phyloP scores from a whole-genome alignment of 1,140 invertebrate species.

The Drosophila jambulina region DNA sequence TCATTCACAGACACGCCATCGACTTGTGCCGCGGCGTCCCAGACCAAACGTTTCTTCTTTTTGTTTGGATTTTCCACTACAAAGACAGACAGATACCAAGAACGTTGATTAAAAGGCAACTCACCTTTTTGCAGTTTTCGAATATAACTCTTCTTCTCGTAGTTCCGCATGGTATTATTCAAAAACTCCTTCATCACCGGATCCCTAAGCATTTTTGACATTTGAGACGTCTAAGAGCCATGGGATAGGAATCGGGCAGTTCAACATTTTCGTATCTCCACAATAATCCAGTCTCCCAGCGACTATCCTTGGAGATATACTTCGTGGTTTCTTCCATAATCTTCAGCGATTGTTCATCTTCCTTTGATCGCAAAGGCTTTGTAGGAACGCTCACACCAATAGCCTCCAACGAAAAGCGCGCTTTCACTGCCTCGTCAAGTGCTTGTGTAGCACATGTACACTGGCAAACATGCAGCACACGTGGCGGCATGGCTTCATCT shows the following conservation, averaged over 20 bases:
- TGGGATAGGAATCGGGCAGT: too few species aligned
- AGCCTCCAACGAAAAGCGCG: too few species aligned
- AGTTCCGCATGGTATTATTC: not conserved
- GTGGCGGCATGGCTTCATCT: too few species aligned
- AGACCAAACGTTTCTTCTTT: not conserved
- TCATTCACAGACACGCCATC: not conserved
- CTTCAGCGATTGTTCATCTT: too few species aligned
- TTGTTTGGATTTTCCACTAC: not conserved
- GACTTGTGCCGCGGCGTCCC: not conserved
- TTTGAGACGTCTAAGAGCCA: not conserved
- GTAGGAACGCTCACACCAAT: too few species aligned
- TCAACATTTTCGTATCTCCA: not conserved
- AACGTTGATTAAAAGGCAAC: not conserved
- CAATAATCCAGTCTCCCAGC: not conserved
- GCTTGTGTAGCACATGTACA: too few species aligned
- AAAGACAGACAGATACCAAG: not conserved
- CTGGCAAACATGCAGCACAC: too few species aligned
- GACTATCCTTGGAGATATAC: too few species aligned
- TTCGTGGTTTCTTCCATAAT: too few species aligned
- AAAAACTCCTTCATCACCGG: not conserved
- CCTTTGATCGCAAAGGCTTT: too few species aligned
- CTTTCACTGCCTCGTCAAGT: too few species aligned
- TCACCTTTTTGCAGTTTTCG: not conserved
- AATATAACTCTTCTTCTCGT: not conserved
- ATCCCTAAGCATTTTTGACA: not conserved